Base-by-base conservation (phyloP, 64 coral and sea anemone species). In the Orbicella faveolata region DNA sequence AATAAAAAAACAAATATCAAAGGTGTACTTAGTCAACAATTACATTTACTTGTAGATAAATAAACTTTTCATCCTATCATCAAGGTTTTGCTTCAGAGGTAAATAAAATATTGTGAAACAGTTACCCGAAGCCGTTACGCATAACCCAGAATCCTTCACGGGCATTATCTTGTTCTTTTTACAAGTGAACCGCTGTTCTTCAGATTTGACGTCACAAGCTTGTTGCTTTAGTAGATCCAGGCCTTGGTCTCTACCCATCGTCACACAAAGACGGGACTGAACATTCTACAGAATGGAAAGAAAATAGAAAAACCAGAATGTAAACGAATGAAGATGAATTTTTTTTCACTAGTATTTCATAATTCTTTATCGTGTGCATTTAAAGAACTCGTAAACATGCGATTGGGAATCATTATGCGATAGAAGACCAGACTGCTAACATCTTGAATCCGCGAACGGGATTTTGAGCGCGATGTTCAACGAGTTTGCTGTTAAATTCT, bases 51-150 rank as follows among this genome's bases (percentile, higher is more conserved):
- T 6, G 64, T 21, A 23, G 7, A 23, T 18, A 19, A 20, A 23
- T 67, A 1, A 67, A 20, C 18, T n/a, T 67, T 67, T 19, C 62
- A 18, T 67, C 18, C 18, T 23, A 1, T 67, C 4, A 18, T n/a
- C 67, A 9, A 20, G 10, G 11, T 70, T 11, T 70, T 26, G 7
- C 19, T 20, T 26, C 0, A 70, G 10, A 26, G 9, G 10, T 25
- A 26, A 11, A 25, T 12, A 25, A 26, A 25, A 70, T 25, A 23
- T 23, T 26, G 10, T 70, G 44, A 5, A 25, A 48, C 10, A 67
- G 19, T 83, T 82, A 96, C 94, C 94, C 69, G 90, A 93, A 77
- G 83, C 90, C 63, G 94, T 93, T 9, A 92, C 82, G 52, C 90
- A 96, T 15, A 96, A 59, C 14, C 83, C 82, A 75, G 89, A 89